A percentile compares a stretch with the other conserved stretches of the same genome.
Evolutionary conservation across 1,140 invertebrate genomes (phyloP).

Genomic region (Lepidurus arcticus): DNA sequence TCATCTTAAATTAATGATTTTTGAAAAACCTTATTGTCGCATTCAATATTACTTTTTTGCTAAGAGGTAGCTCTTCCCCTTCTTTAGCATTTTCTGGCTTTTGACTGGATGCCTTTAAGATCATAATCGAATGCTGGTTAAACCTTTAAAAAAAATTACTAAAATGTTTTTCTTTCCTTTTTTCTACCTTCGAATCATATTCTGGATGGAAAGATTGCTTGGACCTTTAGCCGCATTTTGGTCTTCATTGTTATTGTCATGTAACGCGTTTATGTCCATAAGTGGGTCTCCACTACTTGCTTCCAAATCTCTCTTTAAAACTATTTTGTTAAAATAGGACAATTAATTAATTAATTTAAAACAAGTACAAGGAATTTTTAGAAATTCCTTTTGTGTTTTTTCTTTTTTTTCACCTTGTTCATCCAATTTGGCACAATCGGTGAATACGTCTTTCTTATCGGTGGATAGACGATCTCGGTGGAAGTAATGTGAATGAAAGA

Average conservation of each 20-base stretch:
- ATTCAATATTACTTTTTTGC: conserved; percentile 44
- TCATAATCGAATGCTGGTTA: conserved; percentile 96
- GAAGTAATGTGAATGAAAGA: conserved; percentile 99
- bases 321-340: conserved; percentile 41
- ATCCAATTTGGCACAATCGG: conserved; percentile 93
- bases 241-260: conserved; percentile 67
- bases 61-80: conserved; percentile 43
- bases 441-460: conserved; percentile 86
- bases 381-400: neutral
- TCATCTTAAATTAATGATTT: conserved; percentile 34
- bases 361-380: neutral
- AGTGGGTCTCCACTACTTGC: conserved; percentile 69
- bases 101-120: conserved; percentile 64
- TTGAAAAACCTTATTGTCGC: conserved; percentile 42
- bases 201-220: conserved; percentile 63
- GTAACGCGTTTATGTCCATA: conserved; percentile 71
- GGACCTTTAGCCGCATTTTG: conserved; percentile 36
- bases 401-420: conserved; percentile 58
- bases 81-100: conserved; percentile 34
- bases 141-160: conserved; percentile 51
- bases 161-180: neutral
- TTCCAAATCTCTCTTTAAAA: conserved; percentile 71
- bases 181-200: conserved; percentile 73
- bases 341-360: neutral
- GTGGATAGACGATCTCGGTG: conserved; percentile 88